These are phyloP conservation scores for Osmoderma eremita DNA, from an alignment of 2,888 invertebrate genomes.

Conservation along the genomic window DNA sequence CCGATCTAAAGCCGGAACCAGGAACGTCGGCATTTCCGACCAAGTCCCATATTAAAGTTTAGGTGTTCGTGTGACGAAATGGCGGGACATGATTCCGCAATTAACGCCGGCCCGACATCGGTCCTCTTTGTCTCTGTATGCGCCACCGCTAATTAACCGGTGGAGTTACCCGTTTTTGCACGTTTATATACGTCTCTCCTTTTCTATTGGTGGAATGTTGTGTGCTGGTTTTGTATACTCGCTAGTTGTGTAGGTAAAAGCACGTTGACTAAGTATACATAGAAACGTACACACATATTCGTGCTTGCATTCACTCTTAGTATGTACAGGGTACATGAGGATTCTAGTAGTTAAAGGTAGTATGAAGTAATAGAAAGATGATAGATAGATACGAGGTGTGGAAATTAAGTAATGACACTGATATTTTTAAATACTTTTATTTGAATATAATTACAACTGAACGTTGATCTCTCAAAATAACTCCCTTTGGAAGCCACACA, in stretches of 20 bases:
- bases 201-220: conserved; percentile 13
- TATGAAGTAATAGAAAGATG: too few relatives aligned
- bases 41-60: conserved; percentile 39
- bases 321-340: too few relatives aligned
- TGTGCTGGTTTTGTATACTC: conserved; percentile 17
- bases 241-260: background rate
- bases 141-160: conserved; percentile 38
- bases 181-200: conserved; percentile 9
- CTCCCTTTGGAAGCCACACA: too few relatives aligned
- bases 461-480: too few relatives aligned
- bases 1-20: conserved; percentile 37
- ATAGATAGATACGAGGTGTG: too few relatives aligned
- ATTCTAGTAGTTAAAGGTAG: too few relatives aligned
- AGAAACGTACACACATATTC: too few relatives aligned
- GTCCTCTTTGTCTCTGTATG: conserved; percentile 49
- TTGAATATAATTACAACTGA: too few relatives aligned
- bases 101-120: conserved; percentile 50
- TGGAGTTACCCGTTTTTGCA: conserved; percentile 18
- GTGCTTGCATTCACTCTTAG: too few relatives aligned
- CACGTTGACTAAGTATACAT: too few relatives aligned
- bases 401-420: too few relatives aligned
- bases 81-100: conserved; percentile 55
- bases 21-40: conserved; percentile 38
- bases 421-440: too few relatives aligned
- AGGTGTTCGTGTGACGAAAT: conserved; percentile 53